Evolutionary conservation across 2,888 invertebrate genomes (phyloP), one percentile per base, ranked within the genome.

Genomic region (Auanema sp.): DNA sequence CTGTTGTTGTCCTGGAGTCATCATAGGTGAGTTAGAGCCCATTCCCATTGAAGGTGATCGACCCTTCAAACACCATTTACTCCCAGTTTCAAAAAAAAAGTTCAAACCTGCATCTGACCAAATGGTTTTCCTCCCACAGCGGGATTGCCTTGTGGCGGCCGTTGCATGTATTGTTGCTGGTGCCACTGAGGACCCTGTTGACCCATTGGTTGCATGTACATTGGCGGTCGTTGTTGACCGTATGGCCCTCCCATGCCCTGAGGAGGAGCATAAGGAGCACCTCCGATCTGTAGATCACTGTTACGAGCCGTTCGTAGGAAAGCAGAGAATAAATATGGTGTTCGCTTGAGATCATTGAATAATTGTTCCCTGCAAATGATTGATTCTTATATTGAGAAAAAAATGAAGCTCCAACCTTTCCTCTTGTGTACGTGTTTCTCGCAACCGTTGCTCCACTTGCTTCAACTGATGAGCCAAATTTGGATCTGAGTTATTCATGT

Each of bases 271-370:
- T 14, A 43, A 16, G 58, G 44, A 23, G 44, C 43, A 43, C 53
- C 50, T 60, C 42, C 16, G 21, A n/a, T 42, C 25, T 12, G 18
- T 49, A 33, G 33, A 18, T 47, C 16, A 18, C 21, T 16, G 18
- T 21, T 47, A 47, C 16, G 21, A 47, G 21, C 21, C 6, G 42
- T 65, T 53, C 93, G 92, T 74, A 95, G 91, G 84, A 93, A 93
- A 60, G 93, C 92, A 61, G 93, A 92, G 92, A 95, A 94, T 53
- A 96, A 88, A 79, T 92, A 92, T 47, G 95, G 95, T 86, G 94
- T 93, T 72, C 91, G 90, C 86, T 93, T 93, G 71, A 95, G 89
- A 83, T 95, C 92, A 81, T 90, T 90, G 69, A 94, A 87, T 90
- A 87, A 84, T 86, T 92, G 91, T 54, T 70, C 66, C 40, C 68